A percentile compares a stretch with the other conserved stretches of the same genome.
These are phyloP conservation scores for Erebia epiphron DNA, from an alignment of 2,888 invertebrate genomes.

Conservation along the genomic window DNA sequence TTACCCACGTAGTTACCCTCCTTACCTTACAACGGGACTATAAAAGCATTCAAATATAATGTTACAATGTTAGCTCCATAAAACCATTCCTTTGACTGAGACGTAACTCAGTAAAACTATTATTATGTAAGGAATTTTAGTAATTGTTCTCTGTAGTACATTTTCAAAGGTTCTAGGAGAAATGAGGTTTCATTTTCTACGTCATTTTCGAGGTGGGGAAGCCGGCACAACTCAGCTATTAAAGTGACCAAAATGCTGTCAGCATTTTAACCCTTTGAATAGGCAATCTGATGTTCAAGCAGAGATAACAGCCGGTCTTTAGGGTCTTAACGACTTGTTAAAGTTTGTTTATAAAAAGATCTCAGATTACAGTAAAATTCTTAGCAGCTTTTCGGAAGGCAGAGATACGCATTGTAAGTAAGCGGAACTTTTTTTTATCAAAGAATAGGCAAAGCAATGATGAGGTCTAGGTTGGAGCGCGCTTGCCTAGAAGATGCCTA, in stretches of 20 bases:
- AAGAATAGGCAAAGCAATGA: too few species aligned
- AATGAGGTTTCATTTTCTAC: slow-evolving; percentile 2
- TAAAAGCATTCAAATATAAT: too few species aligned
- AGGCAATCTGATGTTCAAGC: slow-evolving; percentile 16
- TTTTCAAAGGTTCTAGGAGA: not conserved
- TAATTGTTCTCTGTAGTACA: not conserved
- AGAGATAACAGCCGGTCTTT: slow-evolving; percentile 6
- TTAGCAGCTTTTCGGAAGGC: not conserved
- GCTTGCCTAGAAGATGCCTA: too few species aligned
- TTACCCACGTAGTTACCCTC: too few species aligned
- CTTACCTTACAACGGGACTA: too few species aligned
- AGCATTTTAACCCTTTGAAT: slow-evolving; percentile 17
- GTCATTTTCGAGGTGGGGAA: not conserved
- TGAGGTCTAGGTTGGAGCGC: too few species aligned
- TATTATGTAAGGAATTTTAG: slow-evolving; percentile 5
- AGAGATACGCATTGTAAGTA: not conserved
- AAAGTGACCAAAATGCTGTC: slow-evolving; percentile 8
- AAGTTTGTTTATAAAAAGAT: slow-evolving; percentile 9
- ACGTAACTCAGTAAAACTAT: not conserved
- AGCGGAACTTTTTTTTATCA: not conserved
- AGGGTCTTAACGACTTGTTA: not conserved
- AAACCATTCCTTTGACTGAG: not conserved
- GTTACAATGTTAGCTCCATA: too few species aligned
- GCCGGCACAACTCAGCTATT: not conserved
- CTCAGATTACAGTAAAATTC: slow-evolving; percentile 1